Percentiles rank a stretch among this genome's conserved stretches.
These are phyloP conservation scores for Brachystomella parvula DNA, from an alignment of 1,140 invertebrate species.

Conservation along the genomic window DNA sequence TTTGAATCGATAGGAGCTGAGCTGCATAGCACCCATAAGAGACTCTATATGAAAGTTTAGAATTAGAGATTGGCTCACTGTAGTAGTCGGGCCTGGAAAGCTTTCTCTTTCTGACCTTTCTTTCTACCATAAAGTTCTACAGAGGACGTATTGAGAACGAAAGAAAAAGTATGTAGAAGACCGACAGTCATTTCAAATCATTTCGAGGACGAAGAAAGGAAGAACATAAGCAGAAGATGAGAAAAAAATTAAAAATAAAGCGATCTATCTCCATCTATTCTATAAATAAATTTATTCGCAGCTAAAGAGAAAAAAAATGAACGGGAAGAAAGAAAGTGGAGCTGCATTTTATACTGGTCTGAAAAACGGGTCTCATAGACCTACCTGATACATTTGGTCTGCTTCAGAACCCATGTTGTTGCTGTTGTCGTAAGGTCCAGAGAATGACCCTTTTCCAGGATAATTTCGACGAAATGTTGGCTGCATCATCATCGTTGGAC, in stretches of 20 bases:
- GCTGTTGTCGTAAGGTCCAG: conserved; percentile 23
- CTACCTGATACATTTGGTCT: conserved; percentile 29
- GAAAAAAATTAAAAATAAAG: not conserved
- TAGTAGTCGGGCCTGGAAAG: too few species aligned
- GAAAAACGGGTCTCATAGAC: not conserved
- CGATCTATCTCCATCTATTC: not conserved
- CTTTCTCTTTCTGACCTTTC: too few species aligned
- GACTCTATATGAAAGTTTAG: too few species aligned
- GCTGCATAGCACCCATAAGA: too few species aligned
- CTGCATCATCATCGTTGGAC: conserved; percentile 36
- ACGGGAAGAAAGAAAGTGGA: too few species aligned
- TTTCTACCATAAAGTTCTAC: too few species aligned
- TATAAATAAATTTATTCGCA: not conserved
- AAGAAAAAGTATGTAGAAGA: too few species aligned
- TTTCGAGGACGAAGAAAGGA: too few species aligned
- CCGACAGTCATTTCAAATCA: too few species aligned
- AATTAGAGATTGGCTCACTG: too few species aligned
- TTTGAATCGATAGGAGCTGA: too few species aligned
- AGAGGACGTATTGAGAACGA: too few species aligned
- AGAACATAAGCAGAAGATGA: not conserved
- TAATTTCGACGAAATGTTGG: conserved; percentile 31
- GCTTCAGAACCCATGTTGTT: conserved; percentile 15
- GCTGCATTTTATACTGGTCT: not conserved
- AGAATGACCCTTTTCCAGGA: conserved; percentile 32
- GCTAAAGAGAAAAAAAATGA: not conserved